Base-by-base conservation (phyloP, 1,140 invertebrate species). In the Leptinotarsa lineolata region DNA sequence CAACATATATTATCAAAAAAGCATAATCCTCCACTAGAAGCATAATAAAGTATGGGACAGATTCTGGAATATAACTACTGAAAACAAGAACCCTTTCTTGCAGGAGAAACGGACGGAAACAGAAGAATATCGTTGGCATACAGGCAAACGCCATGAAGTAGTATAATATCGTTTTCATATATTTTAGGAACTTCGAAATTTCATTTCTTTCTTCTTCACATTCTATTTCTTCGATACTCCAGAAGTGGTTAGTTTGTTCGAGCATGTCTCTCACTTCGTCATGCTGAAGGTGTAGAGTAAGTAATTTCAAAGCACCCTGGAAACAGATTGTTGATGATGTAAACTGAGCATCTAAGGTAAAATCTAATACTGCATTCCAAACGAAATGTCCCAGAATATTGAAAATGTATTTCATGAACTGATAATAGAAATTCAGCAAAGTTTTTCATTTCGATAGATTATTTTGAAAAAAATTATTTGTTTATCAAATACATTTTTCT, bases 51-150 rank as follows among this genome's bases (percentile, higher is more conserved):
- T 46, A 45, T 4, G 66, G 39, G 22, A 68, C 44, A 6, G 13
- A 46, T n/a, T 45, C 44, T n/a, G 66, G 66, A 46, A 20, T 68
- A 22, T 45, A 45, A 44, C 39, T 68, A 20, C n/a, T 46, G 45
- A 68, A 68, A n/a, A 18, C 45, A 12, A 46, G 20, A 8, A 46
- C 18, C 12, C 44, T 18, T n/a, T 48, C n/a, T 4, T 48, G 39
- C 44, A 46, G n/a, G 6, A 68, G 18, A 22, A 68, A 68, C 16
- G 66, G 66, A 13, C 45, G 24, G 11, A 68, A 46, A 21, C 15
- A 20, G 11, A 68, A 68, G 20, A 48, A 44, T 21, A 21, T 21
- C 44, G 39, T 44, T 16, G 66, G 39, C 3, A 48, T 22, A 20
- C 16, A 8, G 18, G 66, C 30, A 11, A 45, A 68, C 48, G 8